These are phyloP conservation scores for Diarsia mendica DNA, from an alignment of 2,888 invertebrate genomes.

Conservation along the genomic window DNA sequence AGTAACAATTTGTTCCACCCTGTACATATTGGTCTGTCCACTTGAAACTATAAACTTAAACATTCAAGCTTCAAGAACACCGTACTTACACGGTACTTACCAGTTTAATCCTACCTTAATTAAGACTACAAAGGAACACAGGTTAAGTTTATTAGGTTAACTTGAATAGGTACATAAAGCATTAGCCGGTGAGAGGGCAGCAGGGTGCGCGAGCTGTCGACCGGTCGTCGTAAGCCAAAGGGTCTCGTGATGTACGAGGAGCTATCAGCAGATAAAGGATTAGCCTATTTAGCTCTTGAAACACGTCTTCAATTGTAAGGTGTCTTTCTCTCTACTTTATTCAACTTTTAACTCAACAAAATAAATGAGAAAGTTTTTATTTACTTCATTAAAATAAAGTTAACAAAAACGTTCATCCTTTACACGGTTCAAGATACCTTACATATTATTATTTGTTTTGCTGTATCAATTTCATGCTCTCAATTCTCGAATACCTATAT, in stretches of 20 bases:
- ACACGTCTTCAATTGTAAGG: background rate
- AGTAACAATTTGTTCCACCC: too few relatives aligned
- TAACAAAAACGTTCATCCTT: background rate
- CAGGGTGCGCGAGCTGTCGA: constrained; percentile 8
- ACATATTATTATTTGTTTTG: too few relatives aligned
- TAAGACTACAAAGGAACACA: constrained; percentile 9
- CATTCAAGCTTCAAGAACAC: background rate
- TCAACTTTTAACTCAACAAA: background rate
- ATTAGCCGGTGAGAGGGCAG: constrained; percentile 4
- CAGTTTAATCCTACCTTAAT: constrained; percentile 18
- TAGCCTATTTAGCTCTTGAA: background rate
- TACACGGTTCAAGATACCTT: background rate
- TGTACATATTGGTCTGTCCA: background rate
- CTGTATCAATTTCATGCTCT: background rate
- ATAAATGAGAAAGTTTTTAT: background rate
- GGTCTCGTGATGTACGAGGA: background rate
- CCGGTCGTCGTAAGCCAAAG: constrained; percentile 31
- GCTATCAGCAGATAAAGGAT: background rate
- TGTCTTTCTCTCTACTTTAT: background rate
- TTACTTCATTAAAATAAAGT: background rate
- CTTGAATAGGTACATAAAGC: constrained; percentile 13
- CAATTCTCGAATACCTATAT: background rate
- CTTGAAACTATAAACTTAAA: background rate
- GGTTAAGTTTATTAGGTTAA: constrained; percentile 32
- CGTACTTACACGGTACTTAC: background rate